Base-by-base conservation (phyloP, 2,888 invertebrate species). In the Tetrapedia diversipes region DNA sequence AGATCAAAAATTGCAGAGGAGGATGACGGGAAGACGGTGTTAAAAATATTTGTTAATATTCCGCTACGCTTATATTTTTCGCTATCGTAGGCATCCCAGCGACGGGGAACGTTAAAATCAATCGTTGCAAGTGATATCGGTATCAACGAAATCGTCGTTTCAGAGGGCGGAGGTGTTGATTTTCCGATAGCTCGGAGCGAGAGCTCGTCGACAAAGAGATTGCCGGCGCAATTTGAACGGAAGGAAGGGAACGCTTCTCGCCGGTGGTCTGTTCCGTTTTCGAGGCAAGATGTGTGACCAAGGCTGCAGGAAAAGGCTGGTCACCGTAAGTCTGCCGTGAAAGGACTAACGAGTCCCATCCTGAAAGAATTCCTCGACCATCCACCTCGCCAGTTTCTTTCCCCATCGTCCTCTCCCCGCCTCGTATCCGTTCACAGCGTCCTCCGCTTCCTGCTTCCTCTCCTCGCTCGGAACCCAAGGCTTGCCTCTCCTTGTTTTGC, bases 331-430 rank as follows among this genome's bases (percentile, higher is more conserved):
- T 85, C 86, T 86, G 83, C 57, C 85, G 76, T 79, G 71, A 76
- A 79, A 81, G 76, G 83, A 81, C 83, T 86, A 87, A 87, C 86
- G 87, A 87, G 86, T 73, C 71, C 70, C 70, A 79, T 78, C 83
- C 84, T 77, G 72, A 63, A 75, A 79, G 82, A 70, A 81, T 84
- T 80, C 81, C 71, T 76, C 64, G 67, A 45, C 64, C 68, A 74
- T 47, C 47, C 43, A 29, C 60, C 61, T 37, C 27, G n/a, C n/a
- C n/a, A n/a, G n/a, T n/a, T 67, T 57, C 65, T 73, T 70, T 49
- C 74, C 45, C 39, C 69, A 29, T 29, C 29, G 10, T n/a, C 29
- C 45, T 53, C 56, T 54, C 59, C 29, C 27, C 7, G 7, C 47
- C 45, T n/a, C 41, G 4, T 53, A 47, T 43, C 57, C 37, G 41